Base-by-base conservation (phyloP, 2,113 vertebrate genomes). In the Limanda limanda region DNA sequence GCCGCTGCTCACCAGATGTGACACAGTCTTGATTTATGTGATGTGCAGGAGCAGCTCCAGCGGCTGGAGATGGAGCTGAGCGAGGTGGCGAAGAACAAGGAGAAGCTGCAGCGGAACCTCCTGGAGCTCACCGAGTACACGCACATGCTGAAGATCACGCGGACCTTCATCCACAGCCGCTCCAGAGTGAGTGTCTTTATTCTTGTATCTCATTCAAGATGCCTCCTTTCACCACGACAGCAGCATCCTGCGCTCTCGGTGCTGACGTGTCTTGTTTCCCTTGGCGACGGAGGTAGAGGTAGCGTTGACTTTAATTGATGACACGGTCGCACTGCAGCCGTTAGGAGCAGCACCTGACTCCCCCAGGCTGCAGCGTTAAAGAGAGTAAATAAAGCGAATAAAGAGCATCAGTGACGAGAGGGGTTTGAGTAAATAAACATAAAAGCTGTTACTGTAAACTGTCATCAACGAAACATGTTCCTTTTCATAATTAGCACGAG, bases 71-170 rank as follows among this genome's bases (percentile, higher is more conserved):
- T 96, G 77, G 98, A 99, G 83, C 90, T 99, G 83, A 95, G 96
- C 1, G 97, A 99, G 88, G 95, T 99, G 58, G 96, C 96, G 3
- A 96, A 93, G 79, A 99, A 99, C 93, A 99, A 99, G 86, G 97
- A 98, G 69, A 99, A 98, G 72, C 84, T 99, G 85, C 94, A 92
- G 86, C 96, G 89, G 71, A 99, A 98, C 92, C 92, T 97, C n/a
- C 92, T 98, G 23, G 98, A 99, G 51, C 92, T 99, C 78, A 97
- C 91, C 0, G 98, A 99, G 88, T 99, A 99, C 85, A 97, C 95
- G 0, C 95, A 96, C 92, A 95, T 98, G 97, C 92, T 99, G 81
- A 93, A 94, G 27, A 95, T 98, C 88, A 98, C 97, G 0, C 95
- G 92, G 3, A 89, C 87, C 81, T 98, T 99, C 68, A 92, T 97